phyloP scores from a whole-genome alignment of 2,113 vertebrate species.

The Varanus salvator region DNA sequence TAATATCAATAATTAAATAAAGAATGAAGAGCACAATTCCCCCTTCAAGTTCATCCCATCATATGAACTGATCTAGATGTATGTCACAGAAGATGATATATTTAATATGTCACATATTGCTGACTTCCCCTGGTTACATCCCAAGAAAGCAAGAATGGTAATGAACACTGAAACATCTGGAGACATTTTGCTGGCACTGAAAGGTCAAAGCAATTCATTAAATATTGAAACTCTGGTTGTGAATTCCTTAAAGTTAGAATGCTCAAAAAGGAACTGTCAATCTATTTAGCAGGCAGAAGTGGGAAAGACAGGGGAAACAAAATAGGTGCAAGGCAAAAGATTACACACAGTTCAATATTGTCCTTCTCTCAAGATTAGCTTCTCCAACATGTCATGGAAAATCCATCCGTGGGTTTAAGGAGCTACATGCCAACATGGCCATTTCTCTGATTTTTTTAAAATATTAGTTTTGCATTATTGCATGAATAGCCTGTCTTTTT shows the following conservation, averaged over 20 bases:
- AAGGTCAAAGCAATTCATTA: slow-evolving; percentile 58
- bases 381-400: no score
- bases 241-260: not conserved
- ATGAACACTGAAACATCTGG: slow-evolving; percentile 66
- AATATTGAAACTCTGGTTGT: slow-evolving; percentile 41
- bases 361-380: not conserved
- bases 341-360: rapidly evolving
- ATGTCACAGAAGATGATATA: slow-evolving; percentile 60
- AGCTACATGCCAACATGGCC: not conserved
- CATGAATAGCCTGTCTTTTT: no score
- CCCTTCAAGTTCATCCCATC: slow-evolving; percentile 48
- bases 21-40: slow-evolving; percentile 56
- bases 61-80: slow-evolving; percentile 46
- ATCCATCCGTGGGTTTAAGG: no score
- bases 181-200: slow-evolving; percentile 53
- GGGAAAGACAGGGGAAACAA: rapidly evolving
- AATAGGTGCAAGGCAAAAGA: rapidly evolving
- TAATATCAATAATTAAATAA: slow-evolving; percentile 61
- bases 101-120: slow-evolving; percentile 60
- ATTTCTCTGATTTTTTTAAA: not conserved
- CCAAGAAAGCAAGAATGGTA: slow-evolving; percentile 59
- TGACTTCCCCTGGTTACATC: slow-evolving; percentile 59
- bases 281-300: rapidly evolving
- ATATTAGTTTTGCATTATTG: no score
- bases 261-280: not conserved